phyloP scores from a whole-genome alignment of 2,797 vertebrate genomes.

The Pagetopsis macropterus region DNA sequence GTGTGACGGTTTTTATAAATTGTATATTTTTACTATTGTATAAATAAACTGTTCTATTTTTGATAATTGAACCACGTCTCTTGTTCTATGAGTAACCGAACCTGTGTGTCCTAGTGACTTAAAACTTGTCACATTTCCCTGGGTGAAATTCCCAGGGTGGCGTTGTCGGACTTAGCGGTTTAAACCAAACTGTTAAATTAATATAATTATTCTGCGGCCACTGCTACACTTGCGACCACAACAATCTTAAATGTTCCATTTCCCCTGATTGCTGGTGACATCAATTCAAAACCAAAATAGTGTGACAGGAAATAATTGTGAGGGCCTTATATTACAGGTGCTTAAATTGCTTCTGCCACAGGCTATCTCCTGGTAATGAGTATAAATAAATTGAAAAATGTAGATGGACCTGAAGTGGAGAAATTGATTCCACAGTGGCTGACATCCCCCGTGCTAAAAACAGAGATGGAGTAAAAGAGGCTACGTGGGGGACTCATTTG shows the following conservation, averaged over 20 bases:
- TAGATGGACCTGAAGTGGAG: conserved; percentile 68
- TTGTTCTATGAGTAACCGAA: too few species aligned
- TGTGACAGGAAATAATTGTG: conserved; percentile 69
- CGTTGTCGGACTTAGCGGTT: too few species aligned
- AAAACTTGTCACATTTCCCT: too few species aligned
- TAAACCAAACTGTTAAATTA: too few species aligned
- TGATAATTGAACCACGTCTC: too few species aligned
- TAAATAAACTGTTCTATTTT: too few species aligned
- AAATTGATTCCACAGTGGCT: conserved; percentile 73
- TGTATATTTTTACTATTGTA: too few species aligned
- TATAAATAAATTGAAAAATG: conserved; percentile 80
- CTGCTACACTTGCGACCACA: conserved; percentile 43
- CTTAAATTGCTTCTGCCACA: conserved; percentile 71
- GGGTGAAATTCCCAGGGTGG: too few species aligned
- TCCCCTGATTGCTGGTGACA: conserved; percentile 54
- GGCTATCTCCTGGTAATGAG: conserved; percentile 75
- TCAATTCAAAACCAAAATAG: conserved; percentile 68
- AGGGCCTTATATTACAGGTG: conserved; percentile 69
- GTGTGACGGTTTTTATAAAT: too few species aligned
- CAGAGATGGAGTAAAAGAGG: conserved; percentile 52
- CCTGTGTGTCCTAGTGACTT: too few species aligned
- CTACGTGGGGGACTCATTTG: neutral
- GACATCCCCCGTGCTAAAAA: conserved; percentile 61
- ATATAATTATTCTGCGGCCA: too few species aligned
- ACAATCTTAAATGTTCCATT: conserved; percentile 44